A percentile compares a stretch with the other conserved stretches of the same genome.
phyloP scores from a whole-genome alignment of 2,888 invertebrate genomes.

The Dicyrtomina minuta region DNA sequence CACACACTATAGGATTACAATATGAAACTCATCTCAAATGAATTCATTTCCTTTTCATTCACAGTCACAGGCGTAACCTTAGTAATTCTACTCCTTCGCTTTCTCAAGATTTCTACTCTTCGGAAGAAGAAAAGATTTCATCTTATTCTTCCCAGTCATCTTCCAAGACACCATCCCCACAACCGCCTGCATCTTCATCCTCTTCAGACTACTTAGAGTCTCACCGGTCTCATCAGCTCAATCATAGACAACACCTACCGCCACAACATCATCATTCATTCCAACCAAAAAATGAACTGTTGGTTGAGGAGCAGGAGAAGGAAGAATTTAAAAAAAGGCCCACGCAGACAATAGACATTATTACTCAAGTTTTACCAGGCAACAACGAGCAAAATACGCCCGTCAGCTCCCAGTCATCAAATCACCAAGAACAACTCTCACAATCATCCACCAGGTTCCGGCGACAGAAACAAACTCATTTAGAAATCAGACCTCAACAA shows the following conservation, averaged over 20 bases:
- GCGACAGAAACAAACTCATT: not conserved
- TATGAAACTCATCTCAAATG: too few species aligned
- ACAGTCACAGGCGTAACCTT: conserved; percentile 28
- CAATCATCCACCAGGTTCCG: not conserved
- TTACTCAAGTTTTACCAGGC: too few species aligned
- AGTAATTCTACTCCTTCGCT: conserved; percentile 33
- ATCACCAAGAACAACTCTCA: not conserved
- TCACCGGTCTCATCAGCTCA: not conserved
- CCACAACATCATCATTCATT: conserved; percentile 4
- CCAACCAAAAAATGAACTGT: too few species aligned
- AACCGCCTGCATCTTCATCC: conserved; percentile 7
- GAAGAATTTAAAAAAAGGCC: too few species aligned
- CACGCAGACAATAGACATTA: too few species aligned
- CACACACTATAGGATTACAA: too few species aligned
- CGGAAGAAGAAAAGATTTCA: conserved; percentile 29
- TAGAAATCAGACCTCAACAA: not conserved
- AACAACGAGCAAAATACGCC: too few species aligned
- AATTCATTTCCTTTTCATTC: conserved; percentile 19
- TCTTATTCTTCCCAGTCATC: conserved; percentile 34
- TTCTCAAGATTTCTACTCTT: conserved; percentile 37
- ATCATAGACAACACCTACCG: not conserved
- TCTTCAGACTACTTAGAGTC: not conserved
- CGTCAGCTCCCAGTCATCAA: not conserved
- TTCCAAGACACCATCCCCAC: conserved; percentile 27
- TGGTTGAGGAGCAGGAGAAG: too few species aligned